These are phyloP conservation scores for Phasianus colchicus DNA, from an alignment of 2,113 vertebrate genomes.

Conservation along the genomic window DNA sequence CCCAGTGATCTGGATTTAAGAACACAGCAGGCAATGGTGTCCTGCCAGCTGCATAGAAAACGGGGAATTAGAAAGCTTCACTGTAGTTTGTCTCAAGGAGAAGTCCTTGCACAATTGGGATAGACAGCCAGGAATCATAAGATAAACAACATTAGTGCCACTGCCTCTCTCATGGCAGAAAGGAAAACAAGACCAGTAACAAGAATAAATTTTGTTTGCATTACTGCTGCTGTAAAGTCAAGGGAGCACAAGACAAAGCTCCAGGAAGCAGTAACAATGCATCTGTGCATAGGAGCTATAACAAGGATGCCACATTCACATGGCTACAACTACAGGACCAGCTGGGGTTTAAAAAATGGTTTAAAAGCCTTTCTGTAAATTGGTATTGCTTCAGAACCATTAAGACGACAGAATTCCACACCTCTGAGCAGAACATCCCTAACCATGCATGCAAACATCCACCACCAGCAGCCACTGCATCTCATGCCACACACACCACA, in stretches of 20 bases:
- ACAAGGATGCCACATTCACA: neutral
- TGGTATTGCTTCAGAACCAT: neutral
- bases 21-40: neutral
- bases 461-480: fast-evolving
- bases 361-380: neutral
- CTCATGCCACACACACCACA: fast-evolving
- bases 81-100: neutral
- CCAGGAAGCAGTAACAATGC: neutral
- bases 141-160: neutral
- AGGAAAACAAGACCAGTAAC: neutral
- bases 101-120: neutral
- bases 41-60: conserved; percentile 32
- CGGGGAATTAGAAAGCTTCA: neutral
- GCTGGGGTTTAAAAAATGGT: neutral
- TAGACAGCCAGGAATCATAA: neutral
- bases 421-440: neutral
- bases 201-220: neutral
- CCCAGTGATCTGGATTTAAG: neutral
- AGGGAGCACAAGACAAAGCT: neutral
- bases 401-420: neutral
- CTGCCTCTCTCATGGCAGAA: neutral
- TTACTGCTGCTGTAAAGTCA: neutral
- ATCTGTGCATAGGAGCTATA: neutral
- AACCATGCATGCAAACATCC: neutral
- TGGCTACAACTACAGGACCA: neutral